phyloP scores from a whole-genome alignment of 1,140 invertebrate species.

The Trichonephila clavata region DNA sequence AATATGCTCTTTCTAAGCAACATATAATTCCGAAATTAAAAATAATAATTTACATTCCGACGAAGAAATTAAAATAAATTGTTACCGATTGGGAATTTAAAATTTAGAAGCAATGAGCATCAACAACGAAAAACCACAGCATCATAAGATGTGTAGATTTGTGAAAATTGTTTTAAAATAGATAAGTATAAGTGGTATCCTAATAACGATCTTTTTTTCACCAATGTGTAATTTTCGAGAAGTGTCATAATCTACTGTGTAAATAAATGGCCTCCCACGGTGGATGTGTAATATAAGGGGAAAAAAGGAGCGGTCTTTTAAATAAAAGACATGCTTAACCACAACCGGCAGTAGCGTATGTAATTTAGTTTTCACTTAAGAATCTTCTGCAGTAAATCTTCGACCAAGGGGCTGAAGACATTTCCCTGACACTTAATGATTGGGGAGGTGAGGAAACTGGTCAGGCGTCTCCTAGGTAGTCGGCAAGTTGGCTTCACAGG shows the following conservation, averaged over 20 bases:
- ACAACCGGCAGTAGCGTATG: neutral
- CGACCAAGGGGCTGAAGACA: neutral
- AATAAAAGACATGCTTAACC: constrained; percentile 35
- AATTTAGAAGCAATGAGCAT: too few species aligned
- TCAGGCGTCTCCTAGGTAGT: neutral
- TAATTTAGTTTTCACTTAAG: constrained; percentile 27
- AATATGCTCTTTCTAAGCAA: too few species aligned
- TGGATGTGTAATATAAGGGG: neutral
- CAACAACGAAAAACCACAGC: too few species aligned
- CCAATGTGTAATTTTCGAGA: too few species aligned
- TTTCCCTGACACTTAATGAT: neutral
- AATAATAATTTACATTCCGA: too few species aligned
- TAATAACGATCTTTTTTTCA: too few species aligned
- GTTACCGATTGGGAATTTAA: too few species aligned
- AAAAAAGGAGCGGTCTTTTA: constrained; percentile 2
- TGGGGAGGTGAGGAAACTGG: neutral
- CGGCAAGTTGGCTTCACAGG: neutral
- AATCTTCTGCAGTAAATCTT: neutral
- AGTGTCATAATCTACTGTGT: neutral
- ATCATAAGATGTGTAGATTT: too few species aligned
- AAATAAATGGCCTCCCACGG: neutral
- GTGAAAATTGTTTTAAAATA: too few species aligned
- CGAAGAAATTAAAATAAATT: too few species aligned
- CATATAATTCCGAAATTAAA: too few species aligned
- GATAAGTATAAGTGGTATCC: too few species aligned